Evolutionary conservation across 2,888 invertebrate genomes (phyloP).

Genomic region (Scelioninae gen. 2): DNA sequence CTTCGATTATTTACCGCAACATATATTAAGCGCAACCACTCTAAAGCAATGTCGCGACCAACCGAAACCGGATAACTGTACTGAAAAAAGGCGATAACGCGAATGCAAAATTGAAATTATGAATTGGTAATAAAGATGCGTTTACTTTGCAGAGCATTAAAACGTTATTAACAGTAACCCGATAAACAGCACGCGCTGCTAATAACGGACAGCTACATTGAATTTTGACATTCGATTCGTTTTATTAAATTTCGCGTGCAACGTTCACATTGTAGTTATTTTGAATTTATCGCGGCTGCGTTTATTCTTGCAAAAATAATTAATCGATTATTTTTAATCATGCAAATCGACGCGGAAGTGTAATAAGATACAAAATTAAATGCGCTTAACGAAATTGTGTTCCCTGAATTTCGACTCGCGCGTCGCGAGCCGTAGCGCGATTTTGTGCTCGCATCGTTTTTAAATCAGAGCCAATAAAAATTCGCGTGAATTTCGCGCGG

Average conservation of each 20-base stretch:
- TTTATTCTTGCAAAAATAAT: constrained; percentile 40
- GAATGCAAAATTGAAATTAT: too few species aligned
- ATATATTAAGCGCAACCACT: too few species aligned
- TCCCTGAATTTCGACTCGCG: constrained; percentile 22
- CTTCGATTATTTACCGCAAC: too few species aligned
- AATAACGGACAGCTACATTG: not conserved
- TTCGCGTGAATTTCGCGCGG: constrained; percentile 31
- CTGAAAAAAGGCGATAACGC: too few species aligned
- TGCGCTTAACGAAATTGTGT: constrained; percentile 31
- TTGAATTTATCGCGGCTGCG: constrained; percentile 13
- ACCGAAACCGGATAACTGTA: too few species aligned
- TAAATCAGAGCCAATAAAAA: constrained; percentile 53
- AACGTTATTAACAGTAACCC: not conserved
- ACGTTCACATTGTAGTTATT: not conserved
- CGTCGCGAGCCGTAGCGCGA: constrained; percentile 4
- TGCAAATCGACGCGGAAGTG: constrained; percentile 29
- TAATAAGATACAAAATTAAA: constrained; percentile 33
- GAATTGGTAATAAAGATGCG: not conserved
- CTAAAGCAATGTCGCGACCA: too few species aligned
- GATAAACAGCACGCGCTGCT: constrained; percentile 1
- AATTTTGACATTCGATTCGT: constrained; percentile 21
- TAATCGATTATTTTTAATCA: constrained; percentile 40
- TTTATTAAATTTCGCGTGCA: constrained; percentile 15
- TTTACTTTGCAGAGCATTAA: not conserved
- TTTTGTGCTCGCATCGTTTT: constrained; percentile 43